Conservation (phyloP, 2,113 vertebrate genomes). For the Gavia stellata region DNA sequence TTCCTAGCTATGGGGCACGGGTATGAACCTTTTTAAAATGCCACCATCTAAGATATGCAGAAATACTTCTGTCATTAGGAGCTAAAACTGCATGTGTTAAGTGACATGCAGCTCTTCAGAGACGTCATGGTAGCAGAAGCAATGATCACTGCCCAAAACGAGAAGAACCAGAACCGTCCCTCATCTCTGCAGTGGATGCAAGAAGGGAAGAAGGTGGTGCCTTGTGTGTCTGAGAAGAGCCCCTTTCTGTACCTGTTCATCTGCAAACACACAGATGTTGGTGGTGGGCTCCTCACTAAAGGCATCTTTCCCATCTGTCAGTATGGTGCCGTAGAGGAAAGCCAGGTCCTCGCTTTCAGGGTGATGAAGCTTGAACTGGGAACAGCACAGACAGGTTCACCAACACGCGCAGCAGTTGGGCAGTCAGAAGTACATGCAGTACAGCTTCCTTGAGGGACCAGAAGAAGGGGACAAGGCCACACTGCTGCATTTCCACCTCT, state of each 20-base stretch:
- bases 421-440: not conserved
- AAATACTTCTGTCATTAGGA: not conserved
- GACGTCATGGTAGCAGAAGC: not conserved
- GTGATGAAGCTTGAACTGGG: slow-evolving; percentile 86
- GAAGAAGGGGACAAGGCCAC: not conserved
- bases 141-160: not conserved
- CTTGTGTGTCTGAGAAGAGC: not conserved
- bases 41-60: not conserved
- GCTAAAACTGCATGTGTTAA: not conserved
- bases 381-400: not conserved
- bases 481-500: not conserved
- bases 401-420: not conserved
- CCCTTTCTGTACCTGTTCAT: slow-evolving; percentile 80
- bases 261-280: slow-evolving; percentile 94
- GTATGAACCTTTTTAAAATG: not conserved
- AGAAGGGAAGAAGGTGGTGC: not conserved
- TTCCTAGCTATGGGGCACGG: not conserved
- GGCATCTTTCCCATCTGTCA: slow-evolving; percentile 89
- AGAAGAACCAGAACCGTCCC: not conserved
- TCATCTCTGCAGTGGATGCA: not conserved
- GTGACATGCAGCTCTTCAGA: not conserved
- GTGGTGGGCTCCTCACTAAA: slow-evolving; percentile 82
- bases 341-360: slow-evolving; percentile 86
- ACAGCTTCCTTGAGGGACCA: not conserved
- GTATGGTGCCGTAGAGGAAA: slow-evolving; percentile 93